Evolutionary conservation across 2,113 vertebrate genomes (phyloP), one percentile per base, ranked within the genome.

Genomic region (Dromaius novaehollandiae): DNA sequence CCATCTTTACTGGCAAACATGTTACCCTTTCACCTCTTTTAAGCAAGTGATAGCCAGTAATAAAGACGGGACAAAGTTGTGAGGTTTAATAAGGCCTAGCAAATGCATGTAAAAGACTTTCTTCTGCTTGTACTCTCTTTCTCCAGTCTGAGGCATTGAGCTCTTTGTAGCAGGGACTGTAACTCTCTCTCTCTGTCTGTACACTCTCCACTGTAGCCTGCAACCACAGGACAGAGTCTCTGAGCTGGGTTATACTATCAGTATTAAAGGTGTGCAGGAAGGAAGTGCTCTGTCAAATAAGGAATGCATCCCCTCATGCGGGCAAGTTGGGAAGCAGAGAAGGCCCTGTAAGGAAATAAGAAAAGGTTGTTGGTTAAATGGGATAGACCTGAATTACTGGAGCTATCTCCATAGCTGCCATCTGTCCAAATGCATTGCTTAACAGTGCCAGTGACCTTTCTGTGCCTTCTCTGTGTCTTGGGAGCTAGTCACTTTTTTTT

Each of bases 401-500:
- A 86, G 25, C 50, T 88, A 46, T 70, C 32, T 36, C 40, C 32
- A 18, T 51, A 68, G 79, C 50, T 97, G 71, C 50, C 32, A 30
- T 89, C 66, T 42, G 15, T 91, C 78, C 66, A 86, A 74, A 80
- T 48, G 26, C 16, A 15, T 60, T 82, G 60, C 84, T 93, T 44
- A 58, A 66, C 61, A 16, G 50, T 91, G 82, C 69, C 71, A 82
- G 42, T 96, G 89, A 91, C 91, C 82, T 87, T 38, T 73, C 36
- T 77, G 38, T 92, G 71, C 48, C 75, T 91, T 77, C 2, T 0
- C 64, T 53, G 26, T 74, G 48, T 53, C 84, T 77, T 92, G 74
- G 92, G 78, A 92, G 34, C 58, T 34, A 38, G 51, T 78, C 6
- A 2, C 6, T 60, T 26, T 13, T 56, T n/a, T 69, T n/a, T 34